Base-by-base conservation (phyloP, 2,113 vertebrate genomes). In the Lophura nycthemera region DNA sequence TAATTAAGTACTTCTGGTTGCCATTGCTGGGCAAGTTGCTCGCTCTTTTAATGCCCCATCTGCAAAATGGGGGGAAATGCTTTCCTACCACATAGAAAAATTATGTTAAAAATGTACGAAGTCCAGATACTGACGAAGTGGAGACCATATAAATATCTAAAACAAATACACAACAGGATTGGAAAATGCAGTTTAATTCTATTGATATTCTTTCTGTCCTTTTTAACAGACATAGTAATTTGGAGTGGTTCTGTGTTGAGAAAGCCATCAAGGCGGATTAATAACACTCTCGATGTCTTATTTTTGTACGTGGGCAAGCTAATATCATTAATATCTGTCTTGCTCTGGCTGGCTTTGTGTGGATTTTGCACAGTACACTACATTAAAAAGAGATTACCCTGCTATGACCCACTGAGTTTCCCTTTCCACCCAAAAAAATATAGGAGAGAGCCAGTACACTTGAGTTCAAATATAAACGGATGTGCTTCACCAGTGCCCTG, bases 361-460 rank as follows among this genome's bases (percentile, higher is more conserved):
- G 85, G 92, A 32, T 93, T 96, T 91, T 95, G 78, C 85, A 88
- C 69, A 83, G 86, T 90, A 81, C 54, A 94, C 69, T 96, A 21
- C 75, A 96, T 97, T 96, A 96, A 97, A 96, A 94, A 96, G 60
- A 96, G 69, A 94, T 97, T 95, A 88, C 82, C 86, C 91, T 91
- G 89, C 83, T 61, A 15, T 95, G 95, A 96, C 88, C 92, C 91
- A 82, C 81, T 14, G 32, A 76, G 61, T 86, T 97, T 97, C 81
- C 83, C 83, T 90, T 97, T 96, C 91, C 84, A 92, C 86, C 83
- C 81, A 17, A 81, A 91, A 86, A 93, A 89, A 47, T 72, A 66
- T 0, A 0, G 61, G 71, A 90, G 69, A 64, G 59, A 24, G 91
- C 91, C 94, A 96, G 70, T 19, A 45, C 50, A 29, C 89, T 95